These are phyloP conservation scores for Ornithoptera alexandrae DNA, from an alignment of 2,888 invertebrate species.

Conservation along the genomic window DNA sequence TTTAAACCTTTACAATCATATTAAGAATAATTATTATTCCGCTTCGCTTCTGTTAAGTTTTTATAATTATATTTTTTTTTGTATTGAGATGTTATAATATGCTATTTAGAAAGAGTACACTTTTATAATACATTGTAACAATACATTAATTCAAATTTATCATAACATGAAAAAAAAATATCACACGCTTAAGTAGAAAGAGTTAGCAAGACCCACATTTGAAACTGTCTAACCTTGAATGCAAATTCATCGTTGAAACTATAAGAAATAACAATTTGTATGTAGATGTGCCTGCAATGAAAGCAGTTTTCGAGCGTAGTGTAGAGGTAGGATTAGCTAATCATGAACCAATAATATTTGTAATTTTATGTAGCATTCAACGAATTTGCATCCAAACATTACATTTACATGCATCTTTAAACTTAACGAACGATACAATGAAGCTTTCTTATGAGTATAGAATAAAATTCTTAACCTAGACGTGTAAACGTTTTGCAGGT, in stretches of 20 bases:
- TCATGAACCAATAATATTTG: slow-evolving; percentile 1
- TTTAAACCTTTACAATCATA: background rate
- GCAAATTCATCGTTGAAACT: slow-evolving; percentile 4
- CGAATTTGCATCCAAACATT: background rate
- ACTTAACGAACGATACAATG: background rate
- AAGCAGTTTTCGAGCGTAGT: background rate
- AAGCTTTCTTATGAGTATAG: background rate
- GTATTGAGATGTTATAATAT: no score
- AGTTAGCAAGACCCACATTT: background rate
- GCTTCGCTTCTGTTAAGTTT: background rate
- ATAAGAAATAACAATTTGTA: slow-evolving; percentile 3
- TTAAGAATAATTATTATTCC: background rate
- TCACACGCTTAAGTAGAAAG: background rate
- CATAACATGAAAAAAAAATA: slow-evolving; percentile 2
- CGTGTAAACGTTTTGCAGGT: slow-evolving; percentile 32
- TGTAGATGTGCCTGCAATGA: slow-evolving; percentile 10
- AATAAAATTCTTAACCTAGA: slow-evolving; percentile 16
- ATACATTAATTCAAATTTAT: background rate
- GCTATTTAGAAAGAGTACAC: no score
- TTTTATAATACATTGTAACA: background rate
- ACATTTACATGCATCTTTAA: background rate
- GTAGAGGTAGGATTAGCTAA: background rate
- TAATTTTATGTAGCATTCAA: slow-evolving; percentile 3
- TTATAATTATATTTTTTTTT: background rate
- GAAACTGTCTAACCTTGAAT: slow-evolving; percentile 1